Evolutionary conservation across 2,797 vertebrate genomes (phyloP).

Genomic region (Botia kubotai): DNA sequence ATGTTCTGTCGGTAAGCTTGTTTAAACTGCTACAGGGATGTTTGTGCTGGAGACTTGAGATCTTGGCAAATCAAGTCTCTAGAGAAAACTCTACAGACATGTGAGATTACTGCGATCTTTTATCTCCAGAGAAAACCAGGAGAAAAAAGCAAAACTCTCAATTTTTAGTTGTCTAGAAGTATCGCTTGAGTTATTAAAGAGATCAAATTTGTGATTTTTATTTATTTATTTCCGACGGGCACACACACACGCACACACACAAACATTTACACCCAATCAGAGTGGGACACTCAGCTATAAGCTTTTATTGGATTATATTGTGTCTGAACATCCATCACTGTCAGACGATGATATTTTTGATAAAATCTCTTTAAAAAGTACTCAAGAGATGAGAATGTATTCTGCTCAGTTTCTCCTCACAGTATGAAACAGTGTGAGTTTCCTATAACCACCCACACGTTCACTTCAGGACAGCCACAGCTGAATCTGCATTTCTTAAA

Average conservation of each 20-base stretch:
- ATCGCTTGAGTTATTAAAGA: not conserved
- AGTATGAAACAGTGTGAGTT: too few relatives aligned
- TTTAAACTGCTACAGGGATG: too few relatives aligned
- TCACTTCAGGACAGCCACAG: not conserved
- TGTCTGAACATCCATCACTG: slow-evolving; percentile 3
- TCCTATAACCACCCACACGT: too few relatives aligned
- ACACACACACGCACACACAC: not conserved
- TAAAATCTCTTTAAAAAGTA: slow-evolving; percentile 1
- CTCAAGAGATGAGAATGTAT: not conserved
- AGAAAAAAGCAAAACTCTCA: not conserved
- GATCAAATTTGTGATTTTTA: not conserved
- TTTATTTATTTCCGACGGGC: not conserved
- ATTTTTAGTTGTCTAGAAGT: not conserved
- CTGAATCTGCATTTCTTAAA: not conserved
- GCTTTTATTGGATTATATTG: not conserved
- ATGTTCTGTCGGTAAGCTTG: too few relatives aligned
- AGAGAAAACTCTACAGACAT: too few relatives aligned
- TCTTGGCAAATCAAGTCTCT: too few relatives aligned
- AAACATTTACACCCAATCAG: not conserved
- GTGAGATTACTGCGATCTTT: too few relatives aligned
- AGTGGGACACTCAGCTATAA: not conserved
- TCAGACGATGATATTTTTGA: not conserved
- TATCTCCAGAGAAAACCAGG: too few relatives aligned
- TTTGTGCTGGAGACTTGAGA: too few relatives aligned
- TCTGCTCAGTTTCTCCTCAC: not conserved